Evolutionary conservation across 37 sponge, comb jelly and placozoan species (phyloP).

Genomic region (Axinella damicornis): DNA sequence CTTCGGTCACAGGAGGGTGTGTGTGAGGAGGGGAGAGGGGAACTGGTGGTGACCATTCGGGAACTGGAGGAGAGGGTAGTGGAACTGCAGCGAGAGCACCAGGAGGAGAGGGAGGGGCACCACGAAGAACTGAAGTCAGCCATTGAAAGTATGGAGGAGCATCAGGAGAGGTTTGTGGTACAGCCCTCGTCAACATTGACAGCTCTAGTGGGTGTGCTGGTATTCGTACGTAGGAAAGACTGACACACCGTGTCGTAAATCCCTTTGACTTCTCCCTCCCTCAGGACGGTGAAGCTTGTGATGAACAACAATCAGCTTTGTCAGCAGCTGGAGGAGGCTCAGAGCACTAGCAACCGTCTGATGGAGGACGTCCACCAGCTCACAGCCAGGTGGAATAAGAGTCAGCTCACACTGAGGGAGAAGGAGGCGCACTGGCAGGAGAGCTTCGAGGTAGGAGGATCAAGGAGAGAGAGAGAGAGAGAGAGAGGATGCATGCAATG

Average conservation of each 20-base stretch:
- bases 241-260: no score
- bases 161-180: constrained; percentile 49
- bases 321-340: constrained; percentile 57
- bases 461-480: not conserved
- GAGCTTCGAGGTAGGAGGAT: not conserved
- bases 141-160: constrained; percentile 14
- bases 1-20: no score
- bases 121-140: constrained; percentile 21
- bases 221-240: no score
- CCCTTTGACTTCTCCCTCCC: no score
- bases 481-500: not conserved
- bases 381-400: constrained; percentile 28
- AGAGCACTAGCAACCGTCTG: constrained; percentile 28
- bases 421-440: constrained; percentile 43
- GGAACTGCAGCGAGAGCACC: not conserved
- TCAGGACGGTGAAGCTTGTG: constrained; percentile 44
- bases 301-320: constrained; percentile 45
- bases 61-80: not conserved
- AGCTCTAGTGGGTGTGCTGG: no score
- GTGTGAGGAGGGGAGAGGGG: not conserved
- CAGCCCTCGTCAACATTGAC: no score
- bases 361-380: constrained; percentile 57
- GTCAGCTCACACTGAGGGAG: constrained; percentile 24
- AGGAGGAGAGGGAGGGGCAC: not conserved
- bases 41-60: not conserved